Evolutionary conservation across 2,797 vertebrate genomes (phyloP).

Genomic region (Myotis planiceps): DNA sequence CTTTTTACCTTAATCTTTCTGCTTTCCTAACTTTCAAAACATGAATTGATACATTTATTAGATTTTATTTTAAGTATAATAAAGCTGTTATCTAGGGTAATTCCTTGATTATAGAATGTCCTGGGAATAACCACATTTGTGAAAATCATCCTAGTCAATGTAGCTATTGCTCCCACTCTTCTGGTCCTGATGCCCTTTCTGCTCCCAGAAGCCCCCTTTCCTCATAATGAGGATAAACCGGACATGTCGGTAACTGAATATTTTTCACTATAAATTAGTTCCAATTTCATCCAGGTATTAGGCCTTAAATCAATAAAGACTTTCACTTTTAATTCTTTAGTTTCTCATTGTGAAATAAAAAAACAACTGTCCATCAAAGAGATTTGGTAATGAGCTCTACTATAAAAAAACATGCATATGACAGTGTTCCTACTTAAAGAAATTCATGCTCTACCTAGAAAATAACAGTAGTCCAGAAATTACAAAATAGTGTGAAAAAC

Average conservation of each 20-base stretch:
- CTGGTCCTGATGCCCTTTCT: not conserved
- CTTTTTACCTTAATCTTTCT: not conserved
- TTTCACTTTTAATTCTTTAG: constrained; percentile 11
- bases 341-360: constrained; percentile 23
- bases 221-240: not conserved
- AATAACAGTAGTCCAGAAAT: constrained; percentile 45
- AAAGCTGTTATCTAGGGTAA: not conserved
- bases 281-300: not conserved
- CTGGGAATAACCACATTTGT: not conserved
- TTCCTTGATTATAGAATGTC: not conserved
- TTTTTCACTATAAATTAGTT: not conserved
- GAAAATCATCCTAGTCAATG: not conserved
- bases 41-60: not conserved
- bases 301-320: not conserved
- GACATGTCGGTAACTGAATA: not conserved
- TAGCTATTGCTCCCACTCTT: not conserved
- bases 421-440: not conserved
- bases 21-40: not conserved
- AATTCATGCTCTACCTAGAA: not conserved
- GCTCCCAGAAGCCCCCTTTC: not conserved
- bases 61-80: not conserved
- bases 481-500: constrained; percentile 10
- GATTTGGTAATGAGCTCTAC: constrained; percentile 2
- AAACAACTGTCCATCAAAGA: not conserved
- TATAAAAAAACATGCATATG: not conserved